These are phyloP conservation scores for Heliconius hermathena DNA, from an alignment of 1,140 invertebrate genomes.

Conservation along the genomic window DNA sequence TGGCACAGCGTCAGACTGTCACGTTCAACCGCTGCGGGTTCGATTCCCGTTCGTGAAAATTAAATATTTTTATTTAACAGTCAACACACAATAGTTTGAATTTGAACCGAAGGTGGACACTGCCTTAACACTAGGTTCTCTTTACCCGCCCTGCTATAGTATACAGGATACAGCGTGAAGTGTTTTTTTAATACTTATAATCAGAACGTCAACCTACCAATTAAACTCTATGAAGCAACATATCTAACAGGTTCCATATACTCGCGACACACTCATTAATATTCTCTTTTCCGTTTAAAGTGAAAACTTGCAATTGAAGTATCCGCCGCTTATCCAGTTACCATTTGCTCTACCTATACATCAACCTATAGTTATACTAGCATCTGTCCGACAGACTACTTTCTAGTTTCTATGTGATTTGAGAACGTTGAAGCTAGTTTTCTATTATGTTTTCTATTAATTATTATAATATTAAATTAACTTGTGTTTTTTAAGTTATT, in stretches of 20 bases:
- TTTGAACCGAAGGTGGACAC: too few species aligned
- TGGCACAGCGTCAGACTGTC: too few species aligned
- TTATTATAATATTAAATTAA: neutral
- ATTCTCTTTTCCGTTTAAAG: conserved; percentile 26
- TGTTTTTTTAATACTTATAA: neutral
- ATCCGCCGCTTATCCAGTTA: conserved; percentile 33
- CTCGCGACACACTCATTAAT: conserved; percentile 24
- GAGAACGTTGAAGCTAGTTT: conserved; percentile 9
- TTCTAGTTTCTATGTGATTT: conserved; percentile 24
- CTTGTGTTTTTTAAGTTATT: neutral
- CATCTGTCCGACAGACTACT: conserved; percentile 13
- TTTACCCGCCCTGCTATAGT: too few species aligned
- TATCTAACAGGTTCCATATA: neutral
- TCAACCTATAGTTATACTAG: neutral
- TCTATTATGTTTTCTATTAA: neutral
- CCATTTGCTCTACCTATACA: neutral
- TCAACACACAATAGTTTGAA: too few species aligned
- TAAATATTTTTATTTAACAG: too few species aligned
- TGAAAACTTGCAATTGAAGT: conserved; percentile 40
- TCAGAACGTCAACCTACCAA: neutral
- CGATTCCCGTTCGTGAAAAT: too few species aligned
- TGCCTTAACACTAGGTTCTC: too few species aligned
- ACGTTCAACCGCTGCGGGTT: too few species aligned
- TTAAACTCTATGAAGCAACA: neutral
- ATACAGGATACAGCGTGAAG: too few species aligned